These are phyloP conservation scores for Linyphia triangularis DNA, from an alignment of 2,888 invertebrate species.

Conservation along the genomic window DNA sequence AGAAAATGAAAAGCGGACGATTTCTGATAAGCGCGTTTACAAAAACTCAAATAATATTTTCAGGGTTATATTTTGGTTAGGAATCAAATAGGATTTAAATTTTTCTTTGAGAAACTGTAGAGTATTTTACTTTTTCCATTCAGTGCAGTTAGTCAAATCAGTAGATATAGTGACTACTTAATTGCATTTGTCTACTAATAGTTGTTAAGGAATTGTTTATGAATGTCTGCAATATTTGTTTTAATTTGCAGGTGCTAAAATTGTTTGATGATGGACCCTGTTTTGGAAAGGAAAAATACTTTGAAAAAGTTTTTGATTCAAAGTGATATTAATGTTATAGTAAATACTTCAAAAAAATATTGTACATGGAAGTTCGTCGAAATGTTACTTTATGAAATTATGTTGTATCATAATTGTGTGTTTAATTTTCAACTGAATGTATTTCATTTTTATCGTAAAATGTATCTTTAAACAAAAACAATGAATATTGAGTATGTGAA, in stretches of 20 bases:
- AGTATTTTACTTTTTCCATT: no score
- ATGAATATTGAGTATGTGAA: slow-evolving; percentile 41
- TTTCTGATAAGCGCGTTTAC: no score
- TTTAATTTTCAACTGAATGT: slow-evolving; percentile 44
- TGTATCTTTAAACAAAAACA: slow-evolving; percentile 17
- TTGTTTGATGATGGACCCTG: not conserved
- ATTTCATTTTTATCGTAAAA: slow-evolving; percentile 4
- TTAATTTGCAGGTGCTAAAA: slow-evolving; percentile 32
- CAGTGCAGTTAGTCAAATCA: no score
- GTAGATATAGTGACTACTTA: no score
- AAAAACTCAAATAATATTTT: no score
- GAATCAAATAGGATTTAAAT: no score
- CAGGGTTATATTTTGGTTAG: no score
- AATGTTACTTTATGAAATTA: not conserved
- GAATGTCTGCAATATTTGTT: no score
- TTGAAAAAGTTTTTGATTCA: not conserved
- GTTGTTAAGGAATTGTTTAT: no score
- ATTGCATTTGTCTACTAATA: no score
- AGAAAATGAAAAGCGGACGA: no score
- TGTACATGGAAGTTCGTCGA: not conserved
- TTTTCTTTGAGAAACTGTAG: no score
- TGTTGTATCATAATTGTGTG: not conserved
- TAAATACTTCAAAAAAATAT: not conserved
- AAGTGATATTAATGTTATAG: not conserved
- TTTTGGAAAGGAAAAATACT: not conserved